Evolutionary conservation across 2,888 invertebrate genomes (phyloP).

Genomic region (Diplazon laetatorius): DNA sequence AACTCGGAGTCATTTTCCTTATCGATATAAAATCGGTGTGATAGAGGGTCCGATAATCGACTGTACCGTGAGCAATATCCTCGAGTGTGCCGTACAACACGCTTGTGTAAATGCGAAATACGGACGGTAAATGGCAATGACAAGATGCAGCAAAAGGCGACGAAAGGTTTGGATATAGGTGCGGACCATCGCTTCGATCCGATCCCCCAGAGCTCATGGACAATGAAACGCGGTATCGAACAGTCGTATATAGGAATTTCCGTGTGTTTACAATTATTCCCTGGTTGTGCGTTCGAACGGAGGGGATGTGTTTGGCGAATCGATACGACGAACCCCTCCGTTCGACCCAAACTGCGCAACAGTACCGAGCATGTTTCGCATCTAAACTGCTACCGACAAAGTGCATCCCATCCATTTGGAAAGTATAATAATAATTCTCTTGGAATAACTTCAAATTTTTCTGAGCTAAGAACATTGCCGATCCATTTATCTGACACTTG

Average conservation of each 20-base stretch:
- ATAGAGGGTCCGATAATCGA: slow-evolving; percentile 18
- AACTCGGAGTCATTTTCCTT: slow-evolving; percentile 31
- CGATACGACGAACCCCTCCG: slow-evolving; percentile 22
- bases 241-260: slow-evolving; percentile 3
- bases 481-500: slow-evolving; percentile 29
- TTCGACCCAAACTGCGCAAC: neutral
- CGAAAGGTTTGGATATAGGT: neutral
- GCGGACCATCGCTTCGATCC: slow-evolving; percentile 42
- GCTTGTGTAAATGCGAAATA: slow-evolving; percentile 19
- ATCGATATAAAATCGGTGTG: no score
- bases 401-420: slow-evolving; percentile 12
- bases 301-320: slow-evolving; percentile 40
- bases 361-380: slow-evolving; percentile 14
- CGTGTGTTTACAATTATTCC: slow-evolving; percentile 25
- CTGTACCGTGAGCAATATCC: slow-evolving; percentile 16
- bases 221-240: slow-evolving; percentile 6
- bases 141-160: neutral
- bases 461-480: no score
- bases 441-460: no score
- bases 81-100: slow-evolving; percentile 4
- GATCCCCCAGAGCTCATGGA: slow-evolving; percentile 21
- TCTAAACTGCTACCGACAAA: slow-evolving; percentile 15
- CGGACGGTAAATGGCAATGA: neutral
- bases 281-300: slow-evolving; percentile 4
- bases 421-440: neutral